These are phyloP conservation scores for Megalops cyprinoides DNA, from an alignment of 2,797 vertebrate species.

Conservation along the genomic window DNA sequence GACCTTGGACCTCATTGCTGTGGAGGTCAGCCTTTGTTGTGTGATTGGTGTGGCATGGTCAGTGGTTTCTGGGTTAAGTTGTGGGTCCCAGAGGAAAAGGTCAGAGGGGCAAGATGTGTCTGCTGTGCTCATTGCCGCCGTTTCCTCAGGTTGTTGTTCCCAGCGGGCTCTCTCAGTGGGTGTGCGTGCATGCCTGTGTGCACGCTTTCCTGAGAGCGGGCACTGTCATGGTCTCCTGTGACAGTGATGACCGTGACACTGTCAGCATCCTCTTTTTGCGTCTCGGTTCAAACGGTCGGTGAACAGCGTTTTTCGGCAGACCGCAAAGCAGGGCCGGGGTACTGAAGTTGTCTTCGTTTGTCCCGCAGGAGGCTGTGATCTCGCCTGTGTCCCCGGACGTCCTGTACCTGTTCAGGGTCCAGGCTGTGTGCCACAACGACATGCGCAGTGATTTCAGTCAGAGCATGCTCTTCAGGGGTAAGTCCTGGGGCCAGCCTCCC, in stretches of 20 bases:
- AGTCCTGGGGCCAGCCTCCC: constrained; percentile 29
- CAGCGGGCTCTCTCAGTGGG: too few species aligned
- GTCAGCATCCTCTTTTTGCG: background rate
- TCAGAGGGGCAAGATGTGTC: too few species aligned
- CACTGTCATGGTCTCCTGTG: too few species aligned
- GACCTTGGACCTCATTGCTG: constrained; percentile 14
- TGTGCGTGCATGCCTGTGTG: too few species aligned
- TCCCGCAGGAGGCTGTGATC: constrained; percentile 88
- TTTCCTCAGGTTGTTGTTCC: too few species aligned
- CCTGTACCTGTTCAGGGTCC: constrained; percentile 94
- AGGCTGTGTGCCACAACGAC: constrained; percentile 92
- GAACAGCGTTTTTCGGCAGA: constrained; percentile 18
- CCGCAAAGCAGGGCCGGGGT: background rate
- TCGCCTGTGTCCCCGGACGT: constrained; percentile 91
- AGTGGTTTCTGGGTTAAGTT: background rate
- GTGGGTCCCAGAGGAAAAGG: too few species aligned
- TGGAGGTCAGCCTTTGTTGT: background rate
- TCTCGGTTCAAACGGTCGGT: too few species aligned
- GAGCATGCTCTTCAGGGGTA: constrained; percentile 97
- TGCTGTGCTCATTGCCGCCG: too few species aligned
- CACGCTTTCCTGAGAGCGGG: too few species aligned
- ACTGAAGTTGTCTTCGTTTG: background rate
- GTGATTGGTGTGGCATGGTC: too few species aligned
- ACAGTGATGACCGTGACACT: background rate
- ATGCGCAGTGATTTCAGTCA: constrained; percentile 98